Evolutionary conservation across 2,797 vertebrate genomes (phyloP).

Genomic region (Tinamus major): DNA sequence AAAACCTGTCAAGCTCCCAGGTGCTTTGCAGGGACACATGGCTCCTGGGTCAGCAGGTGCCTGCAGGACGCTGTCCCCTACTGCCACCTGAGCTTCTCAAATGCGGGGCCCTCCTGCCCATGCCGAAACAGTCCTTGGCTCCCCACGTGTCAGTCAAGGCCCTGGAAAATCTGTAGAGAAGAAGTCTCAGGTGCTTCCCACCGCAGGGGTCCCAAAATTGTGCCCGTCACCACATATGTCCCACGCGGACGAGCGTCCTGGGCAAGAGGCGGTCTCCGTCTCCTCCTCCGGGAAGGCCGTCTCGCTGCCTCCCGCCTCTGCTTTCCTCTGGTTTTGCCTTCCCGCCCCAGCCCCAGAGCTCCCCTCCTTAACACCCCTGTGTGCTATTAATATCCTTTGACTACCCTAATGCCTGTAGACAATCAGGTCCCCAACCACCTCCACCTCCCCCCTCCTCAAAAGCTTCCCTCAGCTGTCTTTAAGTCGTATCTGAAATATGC

Average conservation of each 20-base stretch:
- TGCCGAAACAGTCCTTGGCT: background rate
- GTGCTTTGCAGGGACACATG: background rate
- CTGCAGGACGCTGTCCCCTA: background rate
- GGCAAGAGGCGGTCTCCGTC: background rate
- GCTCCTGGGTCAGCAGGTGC: background rate
- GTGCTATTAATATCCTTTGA: slow-evolving; percentile 53
- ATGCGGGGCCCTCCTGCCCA: background rate
- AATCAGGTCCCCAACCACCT: slow-evolving; percentile 68
- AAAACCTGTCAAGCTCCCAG: too few relatives aligned
- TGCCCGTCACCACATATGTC: background rate
- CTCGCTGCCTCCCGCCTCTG: background rate
- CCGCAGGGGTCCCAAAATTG: background rate
- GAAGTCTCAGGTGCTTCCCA: background rate
- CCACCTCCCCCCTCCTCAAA: slow-evolving; percentile 63
- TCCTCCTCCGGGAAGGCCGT: background rate
- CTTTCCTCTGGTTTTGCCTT: background rate
- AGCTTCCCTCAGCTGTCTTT: slow-evolving; percentile 72
- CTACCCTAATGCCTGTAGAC: slow-evolving; percentile 64
- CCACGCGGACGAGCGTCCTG: background rate
- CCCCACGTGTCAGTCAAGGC: background rate
- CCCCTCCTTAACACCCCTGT: background rate
- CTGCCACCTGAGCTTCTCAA: background rate
- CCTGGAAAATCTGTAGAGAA: background rate
- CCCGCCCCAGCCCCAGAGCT: background rate
- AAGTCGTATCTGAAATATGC: slow-evolving; percentile 73